These are phyloP conservation scores for Chauna torquata DNA, from an alignment of 2,113 vertebrate species.

Conservation along the genomic window DNA sequence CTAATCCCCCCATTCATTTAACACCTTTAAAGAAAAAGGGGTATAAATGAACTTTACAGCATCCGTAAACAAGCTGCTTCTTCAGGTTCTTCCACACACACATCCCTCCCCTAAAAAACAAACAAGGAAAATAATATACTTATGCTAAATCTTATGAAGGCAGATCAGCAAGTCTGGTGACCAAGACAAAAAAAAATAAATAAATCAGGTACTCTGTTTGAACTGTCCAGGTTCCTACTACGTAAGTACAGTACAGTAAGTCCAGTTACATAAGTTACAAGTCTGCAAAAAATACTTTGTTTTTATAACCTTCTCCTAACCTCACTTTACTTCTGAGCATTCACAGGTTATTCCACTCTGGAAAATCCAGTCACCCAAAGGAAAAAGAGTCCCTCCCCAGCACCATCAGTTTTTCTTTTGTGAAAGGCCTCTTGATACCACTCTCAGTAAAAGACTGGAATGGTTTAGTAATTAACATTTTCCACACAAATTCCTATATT, in stretches of 20 bases:
- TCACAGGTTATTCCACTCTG: not conserved
- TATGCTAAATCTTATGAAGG: not conserved
- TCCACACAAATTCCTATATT: not conserved
- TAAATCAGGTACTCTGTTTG: not conserved
- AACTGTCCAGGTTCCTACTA: not conserved
- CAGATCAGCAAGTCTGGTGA: not conserved
- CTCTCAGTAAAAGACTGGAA: not conserved
- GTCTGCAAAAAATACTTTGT: not conserved
- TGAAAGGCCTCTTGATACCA: not conserved
- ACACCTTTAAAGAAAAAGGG: not conserved
- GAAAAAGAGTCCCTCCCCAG: not conserved
- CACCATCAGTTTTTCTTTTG: fast-evolving
- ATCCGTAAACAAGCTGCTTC: not conserved
- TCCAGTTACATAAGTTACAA: not conserved
- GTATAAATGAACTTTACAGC: not conserved
- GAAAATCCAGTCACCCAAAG: not conserved
- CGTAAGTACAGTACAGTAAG: not conserved
- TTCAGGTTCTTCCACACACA: not conserved
- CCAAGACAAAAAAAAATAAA: not conserved
- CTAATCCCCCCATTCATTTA: not conserved
- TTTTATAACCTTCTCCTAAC: not conserved
- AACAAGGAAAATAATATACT: not conserved
- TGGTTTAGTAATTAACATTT: not conserved
- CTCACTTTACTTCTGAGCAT: not conserved
- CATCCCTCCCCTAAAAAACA: not conserved